Evolutionary conservation across 2,888 invertebrate genomes (phyloP).

Genomic region (Limenitis camilla): DNA sequence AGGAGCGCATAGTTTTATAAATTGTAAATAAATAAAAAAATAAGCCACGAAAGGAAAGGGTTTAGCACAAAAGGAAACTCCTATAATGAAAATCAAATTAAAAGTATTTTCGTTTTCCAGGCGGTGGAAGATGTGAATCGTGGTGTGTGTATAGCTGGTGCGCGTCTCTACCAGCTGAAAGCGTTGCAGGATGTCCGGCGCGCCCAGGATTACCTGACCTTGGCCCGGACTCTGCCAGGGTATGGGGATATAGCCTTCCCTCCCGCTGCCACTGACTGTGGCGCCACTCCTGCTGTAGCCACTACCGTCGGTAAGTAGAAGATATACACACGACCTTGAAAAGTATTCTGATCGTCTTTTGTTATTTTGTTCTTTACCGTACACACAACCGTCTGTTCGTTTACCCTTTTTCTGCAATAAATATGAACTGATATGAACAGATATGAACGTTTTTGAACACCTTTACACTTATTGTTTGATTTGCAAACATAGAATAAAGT

Average conservation of each 20-base stretch:
- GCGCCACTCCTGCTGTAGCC: slow-evolving; percentile 79
- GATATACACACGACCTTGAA: not conserved
- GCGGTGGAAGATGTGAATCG: slow-evolving; percentile 96
- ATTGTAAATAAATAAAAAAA: too few species aligned
- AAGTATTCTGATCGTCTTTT: too few species aligned
- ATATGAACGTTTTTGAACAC: too few species aligned
- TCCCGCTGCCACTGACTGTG: slow-evolving; percentile 86
- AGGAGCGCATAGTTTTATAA: too few species aligned
- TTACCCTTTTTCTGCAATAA: too few species aligned
- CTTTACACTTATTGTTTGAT: too few species aligned
- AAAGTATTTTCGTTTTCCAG: slow-evolving; percentile 39
- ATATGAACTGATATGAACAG: too few species aligned
- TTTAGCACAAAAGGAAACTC: slow-evolving; percentile 4
- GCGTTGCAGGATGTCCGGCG: slow-evolving; percentile 89
- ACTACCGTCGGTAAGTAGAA: slow-evolving; percentile 77
- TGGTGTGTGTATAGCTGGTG: slow-evolving; percentile 91
- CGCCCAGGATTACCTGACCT: slow-evolving; percentile 87
- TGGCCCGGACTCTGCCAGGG: slow-evolving; percentile 90
- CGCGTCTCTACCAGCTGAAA: slow-evolving; percentile 95
- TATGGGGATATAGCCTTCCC: slow-evolving; percentile 97
- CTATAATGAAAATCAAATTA: too few species aligned
- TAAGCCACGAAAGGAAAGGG: not conserved
- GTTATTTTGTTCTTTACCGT: too few species aligned
- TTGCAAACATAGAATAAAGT: too few species aligned
- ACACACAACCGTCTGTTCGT: too few species aligned